Evolutionary conservation across 30 jellyfish, hydroid and myxozoan species (phyloP).

Genomic region (Aurelia sp.): DNA sequence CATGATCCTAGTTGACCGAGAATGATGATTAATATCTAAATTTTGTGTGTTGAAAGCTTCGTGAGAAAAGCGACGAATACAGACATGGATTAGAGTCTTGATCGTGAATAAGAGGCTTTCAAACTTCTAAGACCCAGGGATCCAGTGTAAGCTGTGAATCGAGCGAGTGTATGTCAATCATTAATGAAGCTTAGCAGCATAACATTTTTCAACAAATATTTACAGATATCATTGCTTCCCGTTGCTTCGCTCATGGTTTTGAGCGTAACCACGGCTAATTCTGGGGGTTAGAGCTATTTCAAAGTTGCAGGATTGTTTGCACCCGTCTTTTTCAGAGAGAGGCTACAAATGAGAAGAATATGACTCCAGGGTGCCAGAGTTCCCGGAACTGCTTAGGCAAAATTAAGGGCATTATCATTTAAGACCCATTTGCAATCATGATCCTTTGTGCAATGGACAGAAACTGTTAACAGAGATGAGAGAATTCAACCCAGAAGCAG

Average conservation of each 20-base stretch:
- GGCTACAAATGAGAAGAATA: too few species aligned
- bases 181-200: conserved; percentile 17
- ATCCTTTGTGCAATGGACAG: too few species aligned
- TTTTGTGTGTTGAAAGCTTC: not conserved
- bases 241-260: not conserved
- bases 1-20: too few species aligned
- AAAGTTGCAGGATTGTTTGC: too few species aligned
- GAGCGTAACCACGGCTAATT: not conserved
- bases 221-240: not conserved
- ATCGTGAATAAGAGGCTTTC: conserved; percentile 28
- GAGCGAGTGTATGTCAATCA: conserved; percentile 42
- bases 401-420: too few species aligned
- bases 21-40: too few species aligned
- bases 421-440: too few species aligned
- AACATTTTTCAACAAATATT: conserved; percentile 8
- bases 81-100: conserved; percentile 11
- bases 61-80: conserved; percentile 20
- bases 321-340: too few species aligned
- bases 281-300: not conserved
- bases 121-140: conserved; percentile 12
- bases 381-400: too few species aligned
- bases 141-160: conserved; percentile 35
- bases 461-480: too few species aligned
- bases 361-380: too few species aligned
- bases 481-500: too few species aligned